These are phyloP conservation scores for Physella acuta DNA, from an alignment of 1,140 invertebrate species.

Conservation along the genomic window DNA sequence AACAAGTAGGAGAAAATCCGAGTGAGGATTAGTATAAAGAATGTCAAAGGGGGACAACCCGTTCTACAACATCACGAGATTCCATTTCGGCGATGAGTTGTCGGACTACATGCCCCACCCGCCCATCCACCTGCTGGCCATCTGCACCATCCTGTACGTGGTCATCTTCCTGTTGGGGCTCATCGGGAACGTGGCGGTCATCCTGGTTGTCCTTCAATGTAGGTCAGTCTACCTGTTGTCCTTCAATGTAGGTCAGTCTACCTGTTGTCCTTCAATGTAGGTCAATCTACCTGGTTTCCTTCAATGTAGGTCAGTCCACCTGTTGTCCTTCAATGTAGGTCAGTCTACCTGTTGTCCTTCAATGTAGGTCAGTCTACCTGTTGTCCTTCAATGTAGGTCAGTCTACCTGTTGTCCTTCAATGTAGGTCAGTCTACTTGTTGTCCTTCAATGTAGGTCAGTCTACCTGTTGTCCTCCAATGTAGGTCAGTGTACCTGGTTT, in stretches of 20 bases:
- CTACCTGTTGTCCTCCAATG: no score
- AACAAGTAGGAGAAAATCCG: no score
- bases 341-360: neutral
- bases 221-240: no score
- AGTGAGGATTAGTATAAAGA: no score
- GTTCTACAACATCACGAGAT: no score
- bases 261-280: neutral
- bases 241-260: no score
- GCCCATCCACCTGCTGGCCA: constrained; percentile 76
- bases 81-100: no score
- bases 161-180: constrained; percentile 41
- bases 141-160: constrained; percentile 37
- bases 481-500: no score
- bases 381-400: neutral
- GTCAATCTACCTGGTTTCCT: neutral
- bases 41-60: no score
- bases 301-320: neutral
- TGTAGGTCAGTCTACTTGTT: no score
- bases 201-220: constrained; percentile 36
- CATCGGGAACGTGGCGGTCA: constrained; percentile 41
- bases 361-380: neutral
- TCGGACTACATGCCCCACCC: constrained; percentile 59
- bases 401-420: neutral
- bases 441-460: no score
- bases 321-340: neutral